Evolutionary conservation across 2,797 vertebrate genomes (phyloP), one percentile per base, ranked within the genome.

Genomic region (Pangasius mekongensis): DNA sequence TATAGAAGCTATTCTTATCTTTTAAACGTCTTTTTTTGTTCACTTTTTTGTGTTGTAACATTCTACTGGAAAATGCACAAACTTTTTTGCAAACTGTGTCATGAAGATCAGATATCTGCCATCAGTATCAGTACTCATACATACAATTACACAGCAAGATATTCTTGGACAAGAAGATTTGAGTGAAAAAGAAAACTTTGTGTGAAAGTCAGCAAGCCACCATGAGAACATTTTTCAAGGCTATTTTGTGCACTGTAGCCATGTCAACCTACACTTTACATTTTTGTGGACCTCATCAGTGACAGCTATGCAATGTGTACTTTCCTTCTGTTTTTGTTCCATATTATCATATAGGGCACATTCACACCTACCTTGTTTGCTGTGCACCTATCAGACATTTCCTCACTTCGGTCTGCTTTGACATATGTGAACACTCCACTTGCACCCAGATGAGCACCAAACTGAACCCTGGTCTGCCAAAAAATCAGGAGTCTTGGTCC

Each of bases 301-400:
- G 78, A 74, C 73, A 86, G 83, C 47, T 83, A 80, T 76, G 60
- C 82, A 43, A 36, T 56, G 11, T 76, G 5, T 33, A 47, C 14
- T 77, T 58, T 82, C 22, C 33, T 62, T 62, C 33, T 82, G 30
- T 58, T 81, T 80, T 58, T 80, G 30, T 33, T 58, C 77, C 16
- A 58, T 36, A 58, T 80, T 80, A 36, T 80, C 52, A 80, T 80
- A 58, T 80, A 33, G 36, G 36, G 24, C 24, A n/a, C 36, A 83
- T n/a, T 64, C 80, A 64, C 58, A n/a, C 78, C 78, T 60, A 62
- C 78, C 56, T 62, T 43, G 56, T 39, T 82, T 62, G 20, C 78
- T 60, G 36, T 24, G 7, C 22, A 62, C 2, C 16, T 3, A 56
- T 11, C 52, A 80, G 16, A 36, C 14, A 36, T 80, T 22, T 30